Evolutionary conservation across 2,797 vertebrate genomes (phyloP).

Genomic region (Gymnocypris eckloni): DNA sequence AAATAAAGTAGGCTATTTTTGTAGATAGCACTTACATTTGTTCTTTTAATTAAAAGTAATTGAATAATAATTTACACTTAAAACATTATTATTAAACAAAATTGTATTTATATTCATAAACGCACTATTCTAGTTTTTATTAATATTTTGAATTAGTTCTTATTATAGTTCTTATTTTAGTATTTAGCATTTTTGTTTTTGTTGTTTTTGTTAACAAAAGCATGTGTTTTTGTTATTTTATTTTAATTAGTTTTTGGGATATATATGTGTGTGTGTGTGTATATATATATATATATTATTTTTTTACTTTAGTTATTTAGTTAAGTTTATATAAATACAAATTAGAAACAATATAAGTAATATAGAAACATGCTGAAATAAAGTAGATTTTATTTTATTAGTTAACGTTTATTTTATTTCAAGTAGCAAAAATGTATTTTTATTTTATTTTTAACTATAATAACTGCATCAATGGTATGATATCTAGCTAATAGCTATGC

Average conservation of each 20-base stretch:
- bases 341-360: no score
- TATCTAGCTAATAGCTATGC: not conserved
- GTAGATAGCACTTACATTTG: not conserved
- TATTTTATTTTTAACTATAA: not conserved
- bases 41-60: not conserved
- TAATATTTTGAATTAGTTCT: not conserved
- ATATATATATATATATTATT: no score
- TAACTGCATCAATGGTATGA: not conserved
- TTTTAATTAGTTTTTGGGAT: not conserved
- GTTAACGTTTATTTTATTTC: not conserved
- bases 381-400: not conserved
- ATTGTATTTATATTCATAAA: not conserved
- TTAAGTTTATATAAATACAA: not conserved
- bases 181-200: not conserved
- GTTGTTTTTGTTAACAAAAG: not conserved
- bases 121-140: not conserved
- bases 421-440: not conserved
- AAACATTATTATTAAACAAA: not conserved
- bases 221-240: not conserved
- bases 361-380: no score
- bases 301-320: not conserved
- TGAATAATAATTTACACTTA: not conserved
- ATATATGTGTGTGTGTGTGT: no score
- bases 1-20: not conserved
- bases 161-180: not conserved